Evolutionary conservation across 2,797 vertebrate species (phyloP).

Genomic region (Poeciliopsis turneri): DNA sequence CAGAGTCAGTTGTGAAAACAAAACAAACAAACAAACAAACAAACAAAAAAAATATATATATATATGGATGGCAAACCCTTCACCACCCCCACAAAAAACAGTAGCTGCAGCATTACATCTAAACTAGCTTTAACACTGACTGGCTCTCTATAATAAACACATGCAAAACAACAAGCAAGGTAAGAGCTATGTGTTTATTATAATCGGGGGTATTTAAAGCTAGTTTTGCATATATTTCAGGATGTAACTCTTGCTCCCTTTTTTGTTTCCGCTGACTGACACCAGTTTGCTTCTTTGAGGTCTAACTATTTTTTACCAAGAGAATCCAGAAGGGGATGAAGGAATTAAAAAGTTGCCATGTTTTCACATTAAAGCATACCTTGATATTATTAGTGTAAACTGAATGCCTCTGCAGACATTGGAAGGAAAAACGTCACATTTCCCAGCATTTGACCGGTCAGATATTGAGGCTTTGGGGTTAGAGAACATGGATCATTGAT

Average conservation of each 20-base stretch:
- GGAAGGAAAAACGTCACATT: neutral
- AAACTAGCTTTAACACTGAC: neutral
- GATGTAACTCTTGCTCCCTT: conserved; percentile 26
- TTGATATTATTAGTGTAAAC: neutral
- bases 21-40: neutral
- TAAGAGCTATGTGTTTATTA: neutral
- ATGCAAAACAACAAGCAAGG: neutral
- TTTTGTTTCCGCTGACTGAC: neutral
- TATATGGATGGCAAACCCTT: neutral
- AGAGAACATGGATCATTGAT: neutral
- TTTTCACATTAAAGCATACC: neutral
- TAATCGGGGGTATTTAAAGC: neutral
- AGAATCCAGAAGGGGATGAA: neutral
- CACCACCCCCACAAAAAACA: neutral
- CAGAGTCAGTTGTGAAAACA: neutral
- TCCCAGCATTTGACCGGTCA: neutral
- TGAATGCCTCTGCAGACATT: neutral
- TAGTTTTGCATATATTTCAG: conserved; percentile 15
- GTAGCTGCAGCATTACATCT: neutral
- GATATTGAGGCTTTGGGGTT: neutral
- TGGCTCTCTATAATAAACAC: neutral
- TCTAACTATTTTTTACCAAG: neutral
- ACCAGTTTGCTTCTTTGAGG: too few relatives aligned
- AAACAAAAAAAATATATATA: neutral
- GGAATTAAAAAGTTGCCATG: neutral